Conservation (phyloP, 64 coral and sea anemone species). For the Actinia equina region DNA sequence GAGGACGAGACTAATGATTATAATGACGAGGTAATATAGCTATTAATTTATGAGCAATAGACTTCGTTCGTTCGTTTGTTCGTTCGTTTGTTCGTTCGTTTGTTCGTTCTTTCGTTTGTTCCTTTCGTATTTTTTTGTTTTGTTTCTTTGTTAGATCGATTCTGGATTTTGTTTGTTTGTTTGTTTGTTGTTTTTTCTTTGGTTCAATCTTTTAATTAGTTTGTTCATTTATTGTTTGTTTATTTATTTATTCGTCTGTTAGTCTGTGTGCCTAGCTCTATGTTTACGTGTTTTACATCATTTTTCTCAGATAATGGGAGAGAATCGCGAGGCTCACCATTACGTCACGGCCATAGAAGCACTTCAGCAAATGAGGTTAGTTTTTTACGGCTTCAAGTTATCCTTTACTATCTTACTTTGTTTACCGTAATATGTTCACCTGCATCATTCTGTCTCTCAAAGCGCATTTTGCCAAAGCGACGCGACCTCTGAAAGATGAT, state of each 20-base stretch:
- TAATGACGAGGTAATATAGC: slow-evolving; percentile 48
- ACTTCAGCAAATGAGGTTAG: slow-evolving; percentile 94
- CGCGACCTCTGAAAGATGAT: too few species aligned
- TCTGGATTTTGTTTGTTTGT: too few species aligned
- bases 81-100: background rate
- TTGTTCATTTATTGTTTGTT: background rate
- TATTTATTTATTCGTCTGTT: too few species aligned
- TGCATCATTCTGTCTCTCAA: background rate
- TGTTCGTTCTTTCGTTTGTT: background rate
- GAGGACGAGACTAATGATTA: slow-evolving; percentile 55
- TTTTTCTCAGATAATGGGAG: slow-evolving; percentile 12
- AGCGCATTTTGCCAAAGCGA: background rate
- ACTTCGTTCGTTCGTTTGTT: background rate
- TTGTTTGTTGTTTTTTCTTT: background rate
- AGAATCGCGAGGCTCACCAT: slow-evolving; percentile 71
- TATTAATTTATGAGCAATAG: background rate
- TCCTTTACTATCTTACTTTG: background rate
- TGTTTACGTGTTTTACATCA: slow-evolving; percentile 21
- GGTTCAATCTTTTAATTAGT: too few species aligned
- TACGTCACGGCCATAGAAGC: slow-evolving; percentile 85
- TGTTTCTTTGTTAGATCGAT: too few species aligned
- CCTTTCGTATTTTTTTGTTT: background rate
- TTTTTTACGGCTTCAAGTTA: background rate
- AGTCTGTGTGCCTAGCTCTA: background rate
- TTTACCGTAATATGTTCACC: background rate